Conservation (phyloP, 2,113 vertebrate genomes). For the Globicephala melas region DNA sequence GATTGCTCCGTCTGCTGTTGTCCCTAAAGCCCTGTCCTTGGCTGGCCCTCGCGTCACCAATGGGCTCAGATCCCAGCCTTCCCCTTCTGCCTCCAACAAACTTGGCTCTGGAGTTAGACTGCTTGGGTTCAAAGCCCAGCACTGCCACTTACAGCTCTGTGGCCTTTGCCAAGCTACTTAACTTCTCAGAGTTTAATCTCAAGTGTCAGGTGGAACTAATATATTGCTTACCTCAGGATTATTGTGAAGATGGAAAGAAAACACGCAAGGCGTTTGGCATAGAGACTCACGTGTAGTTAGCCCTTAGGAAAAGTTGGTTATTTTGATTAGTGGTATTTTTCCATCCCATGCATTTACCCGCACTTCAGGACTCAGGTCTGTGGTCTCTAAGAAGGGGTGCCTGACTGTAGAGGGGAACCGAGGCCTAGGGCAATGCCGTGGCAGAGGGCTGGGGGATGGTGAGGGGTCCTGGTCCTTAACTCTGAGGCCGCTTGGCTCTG, state of each 20-base stretch:
- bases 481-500: neutral
- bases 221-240: neutral
- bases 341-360: neutral
- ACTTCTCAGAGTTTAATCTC: neutral
- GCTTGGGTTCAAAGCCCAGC: neutral
- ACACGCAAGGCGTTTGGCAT: neutral
- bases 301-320: neutral
- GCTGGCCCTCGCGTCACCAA: neutral
- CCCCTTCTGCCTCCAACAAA: neutral
- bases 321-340: neutral
- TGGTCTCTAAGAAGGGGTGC: neutral
- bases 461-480: neutral
- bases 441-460: neutral
- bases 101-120: neutral
- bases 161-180: neutral
- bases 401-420: neutral
- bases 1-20: constrained; percentile 3
- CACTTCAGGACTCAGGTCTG: neutral
- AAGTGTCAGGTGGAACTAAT: neutral
- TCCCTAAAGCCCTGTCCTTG: constrained; percentile 13
- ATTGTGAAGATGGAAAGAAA: neutral
- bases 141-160: neutral
- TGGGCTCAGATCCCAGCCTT: neutral
- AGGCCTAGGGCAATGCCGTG: neutral
- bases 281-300: neutral